These are phyloP conservation scores for Asobara japonica DNA, from an alignment of 1,140 invertebrate species.

Conservation along the genomic window DNA sequence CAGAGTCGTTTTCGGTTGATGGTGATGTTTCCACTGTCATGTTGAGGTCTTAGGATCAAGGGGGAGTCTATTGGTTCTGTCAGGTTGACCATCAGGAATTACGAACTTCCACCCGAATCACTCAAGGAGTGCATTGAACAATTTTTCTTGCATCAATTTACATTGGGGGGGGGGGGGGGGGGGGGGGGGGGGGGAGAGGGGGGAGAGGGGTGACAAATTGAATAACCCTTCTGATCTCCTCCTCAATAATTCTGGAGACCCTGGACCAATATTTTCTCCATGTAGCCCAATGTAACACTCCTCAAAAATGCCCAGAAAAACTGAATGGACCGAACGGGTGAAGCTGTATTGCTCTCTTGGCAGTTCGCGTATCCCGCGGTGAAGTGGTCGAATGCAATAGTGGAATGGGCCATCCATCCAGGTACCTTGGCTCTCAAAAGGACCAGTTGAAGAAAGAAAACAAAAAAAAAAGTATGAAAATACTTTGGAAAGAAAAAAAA, in stretches of 20 bases:
- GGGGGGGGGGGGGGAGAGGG: no score
- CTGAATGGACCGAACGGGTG: conserved; percentile 13
- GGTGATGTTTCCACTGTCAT: neutral
- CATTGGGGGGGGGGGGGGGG: no score
- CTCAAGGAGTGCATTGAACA: neutral
- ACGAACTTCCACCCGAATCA: neutral
- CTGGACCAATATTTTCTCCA: neutral
- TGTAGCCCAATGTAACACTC: neutral
- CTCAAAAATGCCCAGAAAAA: neutral
- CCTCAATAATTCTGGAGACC: no score
- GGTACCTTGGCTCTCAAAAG: conserved; percentile 8
- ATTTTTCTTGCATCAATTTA: no score
- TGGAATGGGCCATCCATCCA: conserved; percentile 17
- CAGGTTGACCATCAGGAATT: neutral
- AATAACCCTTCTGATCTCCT: no score
- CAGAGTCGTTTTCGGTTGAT: neutral
- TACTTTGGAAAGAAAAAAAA: conserved; percentile 30
- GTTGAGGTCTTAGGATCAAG: neutral
- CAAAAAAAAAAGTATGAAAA: conserved; percentile 25
- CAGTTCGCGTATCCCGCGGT: conserved; percentile 32
- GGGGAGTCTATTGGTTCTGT: neutral
- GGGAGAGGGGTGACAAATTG: no score
- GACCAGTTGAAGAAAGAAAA: conserved; percentile 25
- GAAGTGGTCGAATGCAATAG: conserved; percentile 16
- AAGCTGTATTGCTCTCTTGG: conserved; percentile 26